phyloP scores from a whole-genome alignment of 2,113 vertebrate species.

The Chascanopsetta lugubris region DNA sequence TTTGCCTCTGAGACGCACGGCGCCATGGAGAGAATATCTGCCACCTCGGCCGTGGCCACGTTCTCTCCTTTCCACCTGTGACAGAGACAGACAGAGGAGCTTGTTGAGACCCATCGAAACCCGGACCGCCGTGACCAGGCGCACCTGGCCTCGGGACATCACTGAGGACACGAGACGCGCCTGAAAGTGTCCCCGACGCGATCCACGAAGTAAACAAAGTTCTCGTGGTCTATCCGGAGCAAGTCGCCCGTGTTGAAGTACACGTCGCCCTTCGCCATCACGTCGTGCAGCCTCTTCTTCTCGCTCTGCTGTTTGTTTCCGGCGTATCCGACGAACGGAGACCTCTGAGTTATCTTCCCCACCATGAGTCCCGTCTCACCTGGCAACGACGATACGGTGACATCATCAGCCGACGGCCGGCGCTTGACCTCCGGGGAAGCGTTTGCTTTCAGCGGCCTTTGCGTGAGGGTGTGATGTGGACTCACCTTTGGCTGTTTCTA shows the following conservation, averaged over 20 bases:
- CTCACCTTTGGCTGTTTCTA: constrained; percentile 77
- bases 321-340: constrained; percentile 88
- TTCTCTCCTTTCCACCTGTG: constrained; percentile 95
- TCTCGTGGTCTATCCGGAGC: constrained; percentile 80
- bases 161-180: no score
- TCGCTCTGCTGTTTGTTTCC: constrained; percentile 85
- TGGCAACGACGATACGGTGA: constrained; percentile 44
- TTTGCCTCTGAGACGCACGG: constrained; percentile 86
- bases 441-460: no score
- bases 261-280: constrained; percentile 87
- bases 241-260: constrained; percentile 88
- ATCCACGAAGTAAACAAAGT: constrained; percentile 93
- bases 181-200: constrained; percentile 94
- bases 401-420: no score
- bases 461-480: neutral
- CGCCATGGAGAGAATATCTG: constrained; percentile 74
- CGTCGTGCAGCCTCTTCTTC: constrained; percentile 87
- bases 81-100: neutral
- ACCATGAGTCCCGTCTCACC: constrained; percentile 89
- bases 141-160: no score
- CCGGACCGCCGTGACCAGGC: no score
- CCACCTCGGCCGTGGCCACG: constrained; percentile 91
- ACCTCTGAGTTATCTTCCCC: constrained; percentile 80
- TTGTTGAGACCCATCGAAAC: no score
- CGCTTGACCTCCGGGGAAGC: no score